Conservation (phyloP, 2,113 vertebrate species). For the Nyctereutes procyonoides region DNA sequence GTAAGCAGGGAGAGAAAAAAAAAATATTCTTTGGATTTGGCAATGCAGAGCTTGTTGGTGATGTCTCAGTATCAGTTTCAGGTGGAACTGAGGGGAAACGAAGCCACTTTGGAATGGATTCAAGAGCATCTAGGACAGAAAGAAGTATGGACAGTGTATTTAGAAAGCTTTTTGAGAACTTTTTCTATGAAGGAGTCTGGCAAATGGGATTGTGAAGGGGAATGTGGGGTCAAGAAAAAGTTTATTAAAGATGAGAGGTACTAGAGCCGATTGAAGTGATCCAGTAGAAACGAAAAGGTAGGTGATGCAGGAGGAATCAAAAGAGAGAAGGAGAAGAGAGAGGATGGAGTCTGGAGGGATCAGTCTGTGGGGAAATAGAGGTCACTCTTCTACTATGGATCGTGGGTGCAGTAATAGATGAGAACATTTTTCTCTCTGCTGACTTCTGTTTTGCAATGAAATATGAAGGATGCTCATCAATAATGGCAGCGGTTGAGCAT, state of each 20-base stretch:
- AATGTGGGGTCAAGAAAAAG: background rate
- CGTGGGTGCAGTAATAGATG: background rate
- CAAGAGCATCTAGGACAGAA: background rate
- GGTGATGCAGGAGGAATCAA: background rate
- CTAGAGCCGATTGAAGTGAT: background rate
- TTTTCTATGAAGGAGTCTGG: background rate
- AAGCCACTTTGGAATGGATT: background rate
- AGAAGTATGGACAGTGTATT: background rate
- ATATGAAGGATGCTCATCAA: background rate
- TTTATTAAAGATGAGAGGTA: background rate
- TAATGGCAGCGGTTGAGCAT: no score
- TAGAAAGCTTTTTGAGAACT: background rate
- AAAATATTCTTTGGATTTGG: background rate
- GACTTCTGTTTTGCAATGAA: background rate
- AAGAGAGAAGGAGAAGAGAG: background rate
- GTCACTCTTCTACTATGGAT: background rate
- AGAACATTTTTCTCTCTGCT: background rate
- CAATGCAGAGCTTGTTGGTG: background rate
- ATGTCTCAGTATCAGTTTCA: background rate
- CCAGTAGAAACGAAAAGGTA: background rate
- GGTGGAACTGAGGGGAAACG: background rate
- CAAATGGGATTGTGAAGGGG: background rate
- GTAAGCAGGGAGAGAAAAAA: background rate
- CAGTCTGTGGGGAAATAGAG: background rate
- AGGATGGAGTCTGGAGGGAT: background rate